phyloP scores from a whole-genome alignment of 1,140 invertebrate species.

The Penaeus japonicus region DNA sequence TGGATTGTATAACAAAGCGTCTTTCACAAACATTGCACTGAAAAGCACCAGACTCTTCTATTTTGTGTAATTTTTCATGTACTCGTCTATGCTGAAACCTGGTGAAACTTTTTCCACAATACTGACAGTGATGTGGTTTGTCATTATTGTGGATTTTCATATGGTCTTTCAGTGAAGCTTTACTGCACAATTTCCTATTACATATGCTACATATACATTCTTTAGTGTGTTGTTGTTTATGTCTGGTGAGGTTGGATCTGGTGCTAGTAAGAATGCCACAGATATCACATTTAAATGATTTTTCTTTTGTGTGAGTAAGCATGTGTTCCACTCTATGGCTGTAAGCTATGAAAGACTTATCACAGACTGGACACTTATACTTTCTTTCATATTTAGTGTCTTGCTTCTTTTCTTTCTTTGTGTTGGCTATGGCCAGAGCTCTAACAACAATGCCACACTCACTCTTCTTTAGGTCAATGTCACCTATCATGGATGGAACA shows the following conservation, averaged over 20 bases:
- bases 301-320: conserved; percentile 34
- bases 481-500: conserved; percentile 9
- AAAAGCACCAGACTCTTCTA: neutral
- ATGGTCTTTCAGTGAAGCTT: conserved; percentile 43
- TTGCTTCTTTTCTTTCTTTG: neutral
- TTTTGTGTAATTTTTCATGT: conserved; percentile 23
- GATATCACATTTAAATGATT: conserved; percentile 16
- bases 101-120: conserved; percentile 27
- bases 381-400: conserved; percentile 3
- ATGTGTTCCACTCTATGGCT: conserved; percentile 48
- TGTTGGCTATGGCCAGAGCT: conserved; percentile 4
- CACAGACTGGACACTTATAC: conserved; percentile 31
- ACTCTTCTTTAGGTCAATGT: neutral
- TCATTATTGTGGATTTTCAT: conserved; percentile 20
- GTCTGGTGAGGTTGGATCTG: conserved; percentile 38
- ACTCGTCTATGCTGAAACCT: neutral
- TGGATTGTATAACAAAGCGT: conserved; percentile 26
- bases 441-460: conserved; percentile 15
- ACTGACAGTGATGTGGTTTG: neutral
- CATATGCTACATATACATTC: conserved; percentile 14
- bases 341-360: conserved; percentile 32
- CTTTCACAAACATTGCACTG: conserved; percentile 22
- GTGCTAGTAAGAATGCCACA: conserved; percentile 27
- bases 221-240: conserved; percentile 25
- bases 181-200: conserved; percentile 28